phyloP scores from a whole-genome alignment of 1,140 invertebrate species.

The Philotrypesis tridentata region DNA sequence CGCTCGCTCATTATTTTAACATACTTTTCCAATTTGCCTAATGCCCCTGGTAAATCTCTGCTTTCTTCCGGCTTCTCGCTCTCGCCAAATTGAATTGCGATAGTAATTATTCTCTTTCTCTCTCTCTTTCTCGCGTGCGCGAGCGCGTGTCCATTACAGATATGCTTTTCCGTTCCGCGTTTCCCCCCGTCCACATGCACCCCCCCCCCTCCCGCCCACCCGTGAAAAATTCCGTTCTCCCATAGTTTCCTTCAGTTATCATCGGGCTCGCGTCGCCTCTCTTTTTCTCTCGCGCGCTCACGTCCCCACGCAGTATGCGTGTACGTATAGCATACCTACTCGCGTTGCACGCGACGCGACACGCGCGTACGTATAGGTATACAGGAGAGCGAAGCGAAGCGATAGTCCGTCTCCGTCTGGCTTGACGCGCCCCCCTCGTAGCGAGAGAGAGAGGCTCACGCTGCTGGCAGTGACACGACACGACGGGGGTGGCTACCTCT shows the following conservation, averaged over 20 bases:
- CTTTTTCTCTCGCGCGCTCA: background rate
- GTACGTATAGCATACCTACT: no score
- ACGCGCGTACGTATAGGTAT: background rate
- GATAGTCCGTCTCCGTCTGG: slow-evolving; percentile 14
- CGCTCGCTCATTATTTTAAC: slow-evolving; percentile 3
- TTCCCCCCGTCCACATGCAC: background rate
- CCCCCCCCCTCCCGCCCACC: background rate
- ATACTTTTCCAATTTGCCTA: slow-evolving; percentile 16
- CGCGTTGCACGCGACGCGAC: no score
- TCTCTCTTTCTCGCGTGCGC: background rate
- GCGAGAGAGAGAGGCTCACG: no score
- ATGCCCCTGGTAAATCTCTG: slow-evolving; percentile 23
- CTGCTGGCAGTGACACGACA: slow-evolving; percentile 7
- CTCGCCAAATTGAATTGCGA: slow-evolving; percentile 16
- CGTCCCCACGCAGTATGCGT: background rate
- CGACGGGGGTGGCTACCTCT: slow-evolving; percentile 27
- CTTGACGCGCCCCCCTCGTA: background rate
- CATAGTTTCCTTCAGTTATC: background rate
- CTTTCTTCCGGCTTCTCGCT: slow-evolving; percentile 23
- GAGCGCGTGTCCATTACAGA: background rate
- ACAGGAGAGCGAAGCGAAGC: background rate
- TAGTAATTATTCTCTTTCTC: background rate
- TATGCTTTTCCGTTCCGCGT: no score
- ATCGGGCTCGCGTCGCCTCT: background rate
- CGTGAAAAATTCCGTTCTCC: background rate